Conservation (phyloP, 2,797 vertebrate species). For the Monodelphis domestica region DNA sequence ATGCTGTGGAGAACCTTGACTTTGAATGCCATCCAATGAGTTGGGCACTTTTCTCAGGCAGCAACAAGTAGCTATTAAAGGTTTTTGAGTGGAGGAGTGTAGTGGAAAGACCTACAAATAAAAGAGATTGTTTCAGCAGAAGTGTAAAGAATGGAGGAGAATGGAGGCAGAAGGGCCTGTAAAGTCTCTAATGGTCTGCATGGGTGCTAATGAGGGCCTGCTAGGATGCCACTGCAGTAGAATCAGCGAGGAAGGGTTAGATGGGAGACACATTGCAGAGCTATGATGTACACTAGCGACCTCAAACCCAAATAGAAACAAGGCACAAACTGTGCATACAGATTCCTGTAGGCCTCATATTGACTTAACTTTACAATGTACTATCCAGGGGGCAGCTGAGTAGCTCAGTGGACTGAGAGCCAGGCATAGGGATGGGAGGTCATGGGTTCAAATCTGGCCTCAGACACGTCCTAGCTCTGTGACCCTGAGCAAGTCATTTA, state of each 20-base stretch:
- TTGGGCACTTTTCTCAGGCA: not conserved
- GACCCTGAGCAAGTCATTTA: too few relatives aligned
- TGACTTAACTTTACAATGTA: not conserved
- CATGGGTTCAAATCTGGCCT: too few relatives aligned
- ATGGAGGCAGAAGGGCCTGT: not conserved
- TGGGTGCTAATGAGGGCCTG: not conserved
- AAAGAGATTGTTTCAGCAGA: not conserved
- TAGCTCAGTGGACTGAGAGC: too few relatives aligned
- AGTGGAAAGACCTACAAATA: not conserved
- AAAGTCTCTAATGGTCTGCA: not conserved
- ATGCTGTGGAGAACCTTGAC: not conserved
- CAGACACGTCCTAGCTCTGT: too few relatives aligned
- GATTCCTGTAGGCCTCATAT: not conserved
- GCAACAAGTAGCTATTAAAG: not conserved
- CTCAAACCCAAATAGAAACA: not conserved
- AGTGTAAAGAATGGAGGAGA: not conserved
- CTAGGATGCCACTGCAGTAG: not conserved
- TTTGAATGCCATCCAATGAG: not conserved
- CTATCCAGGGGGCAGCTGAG: too few relatives aligned
- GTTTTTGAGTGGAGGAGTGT: not conserved
- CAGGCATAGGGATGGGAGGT: too few relatives aligned
- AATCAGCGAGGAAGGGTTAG: not conserved
- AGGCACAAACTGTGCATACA: not conserved
- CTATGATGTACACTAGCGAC: not conserved
- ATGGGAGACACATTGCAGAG: not conserved